Evolutionary conservation across 2,113 vertebrate genomes (phyloP).

Genomic region (Amphiprion ocellaris): DNA sequence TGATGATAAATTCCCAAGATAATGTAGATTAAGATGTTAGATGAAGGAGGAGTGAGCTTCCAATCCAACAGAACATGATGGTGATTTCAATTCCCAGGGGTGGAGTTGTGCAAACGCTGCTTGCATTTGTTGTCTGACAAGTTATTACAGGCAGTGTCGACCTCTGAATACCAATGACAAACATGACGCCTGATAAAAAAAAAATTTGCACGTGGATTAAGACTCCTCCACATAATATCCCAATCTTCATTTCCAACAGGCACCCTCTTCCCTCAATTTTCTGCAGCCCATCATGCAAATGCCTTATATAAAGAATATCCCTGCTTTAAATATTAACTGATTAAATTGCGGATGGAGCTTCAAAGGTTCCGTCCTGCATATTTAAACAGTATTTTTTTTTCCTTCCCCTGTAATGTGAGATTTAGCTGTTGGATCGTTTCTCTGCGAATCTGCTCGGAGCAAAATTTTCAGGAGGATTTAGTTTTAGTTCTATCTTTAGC

Average conservation of each 20-base stretch:
- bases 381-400: constrained; percentile 58
- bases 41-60: constrained; percentile 47
- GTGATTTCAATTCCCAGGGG: constrained; percentile 64
- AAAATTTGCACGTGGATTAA: constrained; percentile 50
- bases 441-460: constrained; percentile 48
- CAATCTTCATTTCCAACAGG: constrained; percentile 35
- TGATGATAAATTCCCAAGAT: constrained; percentile 27
- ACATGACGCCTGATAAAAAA: constrained; percentile 8
- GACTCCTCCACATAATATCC: constrained; percentile 39
- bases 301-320: constrained; percentile 70
- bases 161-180: constrained; percentile 73
- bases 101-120: constrained; percentile 34
- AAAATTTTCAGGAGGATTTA: constrained; percentile 27
- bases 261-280: neutral
- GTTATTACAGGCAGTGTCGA: constrained; percentile 48
- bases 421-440: constrained; percentile 50
- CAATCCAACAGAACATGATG: constrained; percentile 66
- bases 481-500: constrained; percentile 38
- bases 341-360: constrained; percentile 77
- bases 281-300: constrained; percentile 52
- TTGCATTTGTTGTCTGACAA: constrained; percentile 72
- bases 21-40: constrained; percentile 37
- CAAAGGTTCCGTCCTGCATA: constrained; percentile 75
- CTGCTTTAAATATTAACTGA: constrained; percentile 80
- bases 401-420: constrained; percentile 54